Base-by-base conservation (phyloP, 2,888 invertebrate genomes). In the Brenthis hecate region DNA sequence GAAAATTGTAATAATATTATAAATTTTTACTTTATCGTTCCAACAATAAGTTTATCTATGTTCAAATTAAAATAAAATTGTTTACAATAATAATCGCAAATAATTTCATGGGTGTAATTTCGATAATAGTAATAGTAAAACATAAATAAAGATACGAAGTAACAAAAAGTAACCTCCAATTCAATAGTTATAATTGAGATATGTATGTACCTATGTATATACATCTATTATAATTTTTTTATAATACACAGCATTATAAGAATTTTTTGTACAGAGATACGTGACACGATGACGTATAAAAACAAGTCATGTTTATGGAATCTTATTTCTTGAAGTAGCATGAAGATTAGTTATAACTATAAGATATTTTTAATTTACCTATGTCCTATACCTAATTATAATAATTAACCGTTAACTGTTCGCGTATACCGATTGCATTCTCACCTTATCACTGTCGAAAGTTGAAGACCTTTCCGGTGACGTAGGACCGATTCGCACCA, bases 371-470 rank as follows among this genome's bases (percentile, higher is more conserved):
- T 11, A 11, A 2, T 28, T 28, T 28, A 28, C 28, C 28, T 28
- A 23, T 23, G 28, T 28, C 28, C 28, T 28, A 28, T 28, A 36
- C 36, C 2, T 36, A 43, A 43, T 43, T 43, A 28, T 6, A n/a
- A 48, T 28, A 56, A 32, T 36, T 48, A 11, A 48, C 23, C 48
- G 65, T 48, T 76, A 85, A 85, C 83, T 0, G 2, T 3, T 23
- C 14, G 28, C 80, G 85, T 80, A 78, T 68, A 62, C 61, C 67
- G 68, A 56, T n/a, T 8, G 65, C 69, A 70, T 74, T 73, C 88
- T 90, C 82, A 91, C 91, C 91, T 90, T 85, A 76, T 89, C 88
- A 75, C 69, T 80, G 79, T 90, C 88, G 83, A 83, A 91, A 83
- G 84, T 80, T 73, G 86, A 80, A 79, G 86, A 79, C 80, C 83